Evolutionary conservation across 2,797 vertebrate species (phyloP).

Genomic region (Thunnus albacares): DNA sequence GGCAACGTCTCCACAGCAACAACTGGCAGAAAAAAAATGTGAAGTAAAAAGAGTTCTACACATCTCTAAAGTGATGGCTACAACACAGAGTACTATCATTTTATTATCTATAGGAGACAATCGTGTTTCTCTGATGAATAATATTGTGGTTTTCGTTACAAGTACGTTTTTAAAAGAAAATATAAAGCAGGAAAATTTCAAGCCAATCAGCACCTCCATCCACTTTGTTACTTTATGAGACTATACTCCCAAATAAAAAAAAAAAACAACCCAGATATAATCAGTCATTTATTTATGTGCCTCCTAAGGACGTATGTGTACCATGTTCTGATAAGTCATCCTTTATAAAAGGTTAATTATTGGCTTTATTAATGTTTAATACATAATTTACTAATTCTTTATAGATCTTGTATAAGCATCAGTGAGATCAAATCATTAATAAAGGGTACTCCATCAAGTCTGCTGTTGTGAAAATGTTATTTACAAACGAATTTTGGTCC

Average conservation of each 20-base stretch:
- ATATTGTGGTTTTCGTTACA: neutral
- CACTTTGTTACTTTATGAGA: too few species aligned
- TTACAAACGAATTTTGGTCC: too few species aligned
- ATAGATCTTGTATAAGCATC: too few species aligned
- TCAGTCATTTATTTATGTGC: too few species aligned
- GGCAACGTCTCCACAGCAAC: neutral
- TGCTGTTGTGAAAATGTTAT: too few species aligned
- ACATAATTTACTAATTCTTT: too few species aligned
- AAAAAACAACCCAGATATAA: too few species aligned
- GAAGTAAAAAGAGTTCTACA: neutral
- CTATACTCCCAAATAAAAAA: too few species aligned
- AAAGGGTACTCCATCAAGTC: neutral
- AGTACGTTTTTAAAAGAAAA: neutral
- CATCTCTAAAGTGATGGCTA: neutral
- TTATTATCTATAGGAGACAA: neutral
- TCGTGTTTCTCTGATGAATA: neutral
- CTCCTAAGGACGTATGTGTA: too few species aligned
- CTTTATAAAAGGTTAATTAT: too few species aligned
- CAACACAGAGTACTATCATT: neutral
- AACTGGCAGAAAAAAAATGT: conserved; percentile 7
- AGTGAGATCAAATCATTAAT: neutral
- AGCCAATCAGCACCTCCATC: neutral
- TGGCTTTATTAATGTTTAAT: too few species aligned
- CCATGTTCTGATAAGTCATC: too few species aligned
- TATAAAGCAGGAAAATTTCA: neutral